These are phyloP conservation scores for Panurus biarmicus DNA, from an alignment of 2,113 vertebrate genomes.

Conservation along the genomic window DNA sequence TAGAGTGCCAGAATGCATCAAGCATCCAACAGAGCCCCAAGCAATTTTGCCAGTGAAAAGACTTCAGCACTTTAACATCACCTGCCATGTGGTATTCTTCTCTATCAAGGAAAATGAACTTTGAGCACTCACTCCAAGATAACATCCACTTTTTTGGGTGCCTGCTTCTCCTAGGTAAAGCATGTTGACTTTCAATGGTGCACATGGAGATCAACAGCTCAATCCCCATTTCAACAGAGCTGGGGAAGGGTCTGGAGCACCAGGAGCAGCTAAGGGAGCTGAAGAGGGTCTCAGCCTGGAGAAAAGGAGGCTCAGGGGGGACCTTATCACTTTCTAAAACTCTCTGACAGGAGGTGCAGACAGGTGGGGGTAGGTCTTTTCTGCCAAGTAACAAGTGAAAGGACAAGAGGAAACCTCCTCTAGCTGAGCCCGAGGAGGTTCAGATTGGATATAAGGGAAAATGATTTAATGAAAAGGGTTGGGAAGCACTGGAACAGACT, in stretches of 20 bases:
- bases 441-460: background rate
- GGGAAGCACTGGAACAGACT: background rate
- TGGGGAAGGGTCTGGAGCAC: background rate
- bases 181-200: background rate
- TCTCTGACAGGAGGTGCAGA: background rate
- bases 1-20: background rate
- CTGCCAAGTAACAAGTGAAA: background rate
- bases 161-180: background rate
- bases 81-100: background rate
- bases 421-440: background rate
- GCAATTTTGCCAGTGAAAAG: background rate
- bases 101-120: background rate
- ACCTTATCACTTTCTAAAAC: no score
- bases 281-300: background rate
- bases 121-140: background rate
- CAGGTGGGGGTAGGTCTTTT: background rate
- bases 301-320: background rate
- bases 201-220: background rate
- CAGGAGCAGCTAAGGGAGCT: background rate
- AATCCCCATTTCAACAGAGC: background rate
- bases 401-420: background rate
- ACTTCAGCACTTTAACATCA: background rate
- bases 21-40: background rate
- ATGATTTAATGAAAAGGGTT: background rate
- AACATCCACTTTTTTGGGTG: background rate